Conservation (phyloP, 1,140 invertebrate species). For the Uloborus diversus region DNA sequence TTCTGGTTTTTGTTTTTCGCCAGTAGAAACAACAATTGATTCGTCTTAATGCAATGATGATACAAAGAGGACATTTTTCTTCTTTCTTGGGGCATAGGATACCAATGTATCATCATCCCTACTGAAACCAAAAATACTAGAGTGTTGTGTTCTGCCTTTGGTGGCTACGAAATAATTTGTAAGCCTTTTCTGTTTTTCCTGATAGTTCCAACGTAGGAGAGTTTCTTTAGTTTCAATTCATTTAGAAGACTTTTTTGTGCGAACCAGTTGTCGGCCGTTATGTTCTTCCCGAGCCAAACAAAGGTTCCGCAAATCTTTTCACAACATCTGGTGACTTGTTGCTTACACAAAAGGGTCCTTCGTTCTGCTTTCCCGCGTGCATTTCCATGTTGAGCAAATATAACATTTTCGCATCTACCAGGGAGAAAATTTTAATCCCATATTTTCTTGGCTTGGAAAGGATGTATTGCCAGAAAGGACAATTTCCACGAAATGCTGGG, state of each 20-base stretch:
- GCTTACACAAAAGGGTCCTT: conserved; percentile 34
- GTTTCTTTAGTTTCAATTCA: conserved; percentile 35
- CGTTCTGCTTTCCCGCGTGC: conserved; percentile 56
- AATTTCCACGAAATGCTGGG: conserved; percentile 52
- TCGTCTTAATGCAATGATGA: conserved; percentile 55
- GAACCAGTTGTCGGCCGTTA: conserved; percentile 58
- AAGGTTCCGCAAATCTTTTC: conserved; percentile 21
- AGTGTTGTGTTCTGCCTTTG: conserved; percentile 15
- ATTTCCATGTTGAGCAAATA: conserved; percentile 56
- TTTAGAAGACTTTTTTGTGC: conserved; percentile 28
- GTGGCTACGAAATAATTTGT: background rate
- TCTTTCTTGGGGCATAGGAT: conserved; percentile 58
- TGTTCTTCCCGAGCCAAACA: conserved; percentile 39
- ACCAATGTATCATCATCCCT: conserved; percentile 49
- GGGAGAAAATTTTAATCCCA: conserved; percentile 58
- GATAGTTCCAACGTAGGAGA: conserved; percentile 56
- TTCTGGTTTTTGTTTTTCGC: conserved; percentile 63
- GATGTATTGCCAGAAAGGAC: conserved; percentile 56
- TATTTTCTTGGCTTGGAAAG: conserved; percentile 59
- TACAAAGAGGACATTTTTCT: conserved; percentile 56
- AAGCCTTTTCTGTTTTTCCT: conserved; percentile 54
- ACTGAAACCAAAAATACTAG: conserved; percentile 37
- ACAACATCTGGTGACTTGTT: conserved; percentile 43
- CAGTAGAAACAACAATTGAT: conserved; percentile 26
- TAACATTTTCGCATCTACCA: conserved; percentile 47